Base-by-base conservation (phyloP, 1,140 invertebrate species). In the Eciton burchellii region DNA sequence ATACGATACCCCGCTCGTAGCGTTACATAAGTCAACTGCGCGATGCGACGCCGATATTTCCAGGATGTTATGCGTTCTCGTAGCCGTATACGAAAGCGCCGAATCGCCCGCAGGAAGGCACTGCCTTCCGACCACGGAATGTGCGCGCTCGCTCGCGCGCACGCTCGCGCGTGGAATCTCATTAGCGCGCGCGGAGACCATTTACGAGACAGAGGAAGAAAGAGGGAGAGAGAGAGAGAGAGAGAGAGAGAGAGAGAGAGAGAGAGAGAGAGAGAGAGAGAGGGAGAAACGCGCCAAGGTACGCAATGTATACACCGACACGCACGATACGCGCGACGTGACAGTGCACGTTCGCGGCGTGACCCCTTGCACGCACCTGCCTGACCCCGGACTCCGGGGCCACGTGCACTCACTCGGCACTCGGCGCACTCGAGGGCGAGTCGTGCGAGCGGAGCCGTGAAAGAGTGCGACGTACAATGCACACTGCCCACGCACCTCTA, bases 291-390 rank as follows among this genome's bases (percentile, higher is more conserved):
- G 87, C 83, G 83, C 79, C 81, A 90, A 89, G 83, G 86, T 35
- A 35, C 82, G 82, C 82, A 83, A 86, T 35, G 6, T 84, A 79
- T 82, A 81, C 83, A 87, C 84, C 81, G 83, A 77, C 89, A 74
- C 71, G 65, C 81, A 73, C 43, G 76, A 77, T 79, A 77, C 59
- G 47, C 81, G 84, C 83, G 70, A 74, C 89, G 87, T 88, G 89
- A 89, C 89, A 89, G 86, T 87, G 87, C 86, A 84, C 59, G 86
- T 86, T 82, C 82, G 68, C 85, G 82, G 82, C 86, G 70, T 89
- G 91, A 92, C 91, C 91, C 65, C 82, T 57, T 73, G 76, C 82
- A 83, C 82, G 91, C 92, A 92, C 92, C 92, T 93, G 92, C 91
- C 89, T 92, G 92, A 93, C 92, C 92, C 86, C 88, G 79, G 83